Evolutionary conservation across 2,888 invertebrate genomes (phyloP).

Genomic region (Sphaerophoria taeniata): DNA sequence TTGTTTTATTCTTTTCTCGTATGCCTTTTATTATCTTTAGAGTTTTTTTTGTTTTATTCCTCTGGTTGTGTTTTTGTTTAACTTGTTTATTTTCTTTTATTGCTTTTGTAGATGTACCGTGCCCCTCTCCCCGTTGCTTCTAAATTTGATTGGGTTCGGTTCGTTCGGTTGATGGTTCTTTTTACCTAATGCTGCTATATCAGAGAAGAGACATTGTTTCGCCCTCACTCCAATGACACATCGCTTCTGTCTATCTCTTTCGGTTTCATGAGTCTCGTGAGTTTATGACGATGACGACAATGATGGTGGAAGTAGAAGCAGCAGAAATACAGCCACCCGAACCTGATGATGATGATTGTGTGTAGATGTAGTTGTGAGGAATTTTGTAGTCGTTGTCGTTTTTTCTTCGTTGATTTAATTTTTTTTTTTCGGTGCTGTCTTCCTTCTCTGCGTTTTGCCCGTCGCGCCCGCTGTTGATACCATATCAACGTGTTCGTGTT

Average conservation of each 20-base stretch:
- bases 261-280: slow-evolving; percentile 70
- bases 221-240: slow-evolving; percentile 44
- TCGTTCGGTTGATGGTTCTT: slow-evolving; percentile 18
- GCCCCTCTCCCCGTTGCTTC: slow-evolving; percentile 14
- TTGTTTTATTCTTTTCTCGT: slow-evolving; percentile 69
- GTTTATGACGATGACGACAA: slow-evolving; percentile 64
- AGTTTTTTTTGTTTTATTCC: slow-evolving; percentile 25
- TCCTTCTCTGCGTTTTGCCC: slow-evolving; percentile 1
- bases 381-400: slow-evolving; percentile 55
- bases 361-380: slow-evolving; percentile 51
- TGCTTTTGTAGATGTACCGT: slow-evolving; percentile 4
- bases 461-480: background rate
- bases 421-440: slow-evolving; percentile 8
- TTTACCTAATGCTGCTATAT: slow-evolving; percentile 46
- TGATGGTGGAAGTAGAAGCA: slow-evolving; percentile 39
- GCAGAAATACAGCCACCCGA: slow-evolving; percentile 47
- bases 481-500: background rate
- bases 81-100: slow-evolving; percentile 62
- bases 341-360: slow-evolving; percentile 27
- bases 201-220: slow-evolving; percentile 23
- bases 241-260: slow-evolving; percentile 51
- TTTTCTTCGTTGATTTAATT: slow-evolving; percentile 32
- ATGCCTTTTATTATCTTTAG: slow-evolving; percentile 70
- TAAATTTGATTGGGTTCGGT: slow-evolving; percentile 21
- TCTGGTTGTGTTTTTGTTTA: slow-evolving; percentile 42